Base-by-base conservation (phyloP, 1,140 invertebrate genomes). In the Cataglyphis hispanica region DNA sequence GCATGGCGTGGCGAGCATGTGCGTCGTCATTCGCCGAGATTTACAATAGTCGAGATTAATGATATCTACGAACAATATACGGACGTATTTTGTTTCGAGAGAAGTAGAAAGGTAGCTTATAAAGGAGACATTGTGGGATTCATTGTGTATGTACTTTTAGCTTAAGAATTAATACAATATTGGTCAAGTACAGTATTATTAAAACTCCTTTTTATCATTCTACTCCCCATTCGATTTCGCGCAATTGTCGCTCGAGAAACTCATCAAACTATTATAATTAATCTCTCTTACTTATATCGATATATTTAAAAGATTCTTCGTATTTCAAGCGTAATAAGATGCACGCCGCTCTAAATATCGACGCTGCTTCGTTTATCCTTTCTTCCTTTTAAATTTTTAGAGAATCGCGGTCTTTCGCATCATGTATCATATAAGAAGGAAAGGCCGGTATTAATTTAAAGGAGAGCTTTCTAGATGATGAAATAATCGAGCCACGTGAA, bases 121-220 rank as follows among this genome's bases (percentile, higher is more conserved):
- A 58, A 31, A 53, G 27, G 16, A 34, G 43, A 13, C 40, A 16
- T n/a, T n/a, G n/a, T 7, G 31, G 43, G 58, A 69, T 56, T 64
- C 43, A 43, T 43, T 43, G 58, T 64, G 19, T 63, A 72, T 74
- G 16, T 60, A 70, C 37, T n/a, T 70, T 88, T 77, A 87, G 46
- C 69, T 89, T 89, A 88, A 53, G 63, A 67, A 72, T 91, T 90
- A 90, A 53, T 50, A 53, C 43, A 86, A 72, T 92, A 92, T 92
- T 92, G 91, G 90, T 92, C 91, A 85, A 91, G 88, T 91, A 90
- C 91, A 91, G 88, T 91, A 90, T 91, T 91, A 53, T 88, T 86
- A 70, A 89, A 80, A 86, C 13, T 46, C 70, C 25, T 81, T 43
- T 85, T 53, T 85, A 11, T 43, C 27, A 25, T 58, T 8, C 10